These are phyloP conservation scores for Cyrtorhinus lividipennis DNA, from an alignment of 1,140 invertebrate species.

Conservation along the genomic window DNA sequence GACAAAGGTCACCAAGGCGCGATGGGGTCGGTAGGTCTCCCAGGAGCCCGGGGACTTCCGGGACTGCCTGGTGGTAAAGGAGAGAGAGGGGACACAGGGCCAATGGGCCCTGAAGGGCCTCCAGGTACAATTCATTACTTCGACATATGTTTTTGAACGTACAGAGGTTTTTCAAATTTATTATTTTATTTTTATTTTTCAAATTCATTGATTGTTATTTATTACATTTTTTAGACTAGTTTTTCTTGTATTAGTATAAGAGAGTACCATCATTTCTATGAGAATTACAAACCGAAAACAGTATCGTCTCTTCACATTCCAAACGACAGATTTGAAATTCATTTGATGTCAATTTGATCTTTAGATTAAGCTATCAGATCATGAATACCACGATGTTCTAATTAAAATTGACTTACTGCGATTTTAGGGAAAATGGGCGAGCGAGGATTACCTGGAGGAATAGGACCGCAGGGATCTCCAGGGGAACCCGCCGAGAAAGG, in stretches of 20 bases:
- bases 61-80: slow-evolving; percentile 55
- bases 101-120: slow-evolving; percentile 47
- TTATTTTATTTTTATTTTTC: no score
- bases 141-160: neutral
- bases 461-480: slow-evolving; percentile 52
- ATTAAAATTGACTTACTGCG: slow-evolving; percentile 16
- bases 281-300: no score
- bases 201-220: no score
- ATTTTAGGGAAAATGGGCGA: slow-evolving; percentile 52
- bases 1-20: slow-evolving; percentile 57
- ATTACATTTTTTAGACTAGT: no score
- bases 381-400: neutral
- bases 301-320: no score
- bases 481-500: slow-evolving; percentile 60
- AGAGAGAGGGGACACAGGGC: slow-evolving; percentile 46
- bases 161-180: no score
- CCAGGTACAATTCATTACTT: slow-evolving; percentile 32
- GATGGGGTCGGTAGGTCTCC: slow-evolving; percentile 54
- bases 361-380: no score
- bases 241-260: no score
- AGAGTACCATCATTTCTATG: no score
- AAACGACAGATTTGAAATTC: no score
- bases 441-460: slow-evolving; percentile 47
- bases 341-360: no score
- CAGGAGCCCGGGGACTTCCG: slow-evolving; percentile 46